Evolutionary conservation across 2,888 invertebrate species (phyloP).

Genomic region (Alentia gelatinosa): DNA sequence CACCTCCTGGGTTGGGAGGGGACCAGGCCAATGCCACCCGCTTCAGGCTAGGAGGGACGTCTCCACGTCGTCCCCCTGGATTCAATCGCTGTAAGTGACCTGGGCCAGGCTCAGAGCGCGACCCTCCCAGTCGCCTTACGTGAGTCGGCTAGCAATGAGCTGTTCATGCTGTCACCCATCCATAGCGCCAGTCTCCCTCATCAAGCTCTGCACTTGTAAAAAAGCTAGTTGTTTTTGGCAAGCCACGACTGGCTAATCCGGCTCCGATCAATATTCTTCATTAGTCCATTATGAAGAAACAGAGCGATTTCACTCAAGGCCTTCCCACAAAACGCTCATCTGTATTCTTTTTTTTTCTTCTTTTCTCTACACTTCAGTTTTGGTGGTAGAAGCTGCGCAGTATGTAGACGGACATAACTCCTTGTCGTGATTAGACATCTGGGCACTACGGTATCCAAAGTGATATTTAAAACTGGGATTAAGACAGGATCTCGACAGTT

Average conservation of each 20-base stretch:
- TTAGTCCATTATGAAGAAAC: not conserved
- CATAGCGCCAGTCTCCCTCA: not conserved
- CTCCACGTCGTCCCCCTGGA: not conserved
- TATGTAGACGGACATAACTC: too few species aligned
- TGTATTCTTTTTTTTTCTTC: too few species aligned
- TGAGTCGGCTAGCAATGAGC: not conserved
- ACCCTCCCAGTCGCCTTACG: not conserved
- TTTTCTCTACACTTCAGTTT: too few species aligned
- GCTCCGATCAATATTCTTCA: not conserved
- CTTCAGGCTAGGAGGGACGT: not conserved
- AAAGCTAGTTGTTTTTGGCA: not conserved
- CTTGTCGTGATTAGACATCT: too few species aligned
- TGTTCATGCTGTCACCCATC: not conserved
- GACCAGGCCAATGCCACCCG: not conserved
- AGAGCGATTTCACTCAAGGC: not conserved
- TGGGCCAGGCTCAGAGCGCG: not conserved
- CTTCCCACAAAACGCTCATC: too few species aligned
- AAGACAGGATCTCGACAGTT: too few species aligned
- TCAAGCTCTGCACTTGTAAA: not conserved
- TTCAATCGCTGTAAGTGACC: not conserved
- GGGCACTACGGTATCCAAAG: too few species aligned
- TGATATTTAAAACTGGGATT: too few species aligned
- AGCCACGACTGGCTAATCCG: not conserved
- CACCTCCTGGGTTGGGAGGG: not conserved
- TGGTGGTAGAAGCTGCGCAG: too few species aligned